phyloP scores from a whole-genome alignment of 2,888 invertebrate species.

The Epinotia demarniana region DNA sequence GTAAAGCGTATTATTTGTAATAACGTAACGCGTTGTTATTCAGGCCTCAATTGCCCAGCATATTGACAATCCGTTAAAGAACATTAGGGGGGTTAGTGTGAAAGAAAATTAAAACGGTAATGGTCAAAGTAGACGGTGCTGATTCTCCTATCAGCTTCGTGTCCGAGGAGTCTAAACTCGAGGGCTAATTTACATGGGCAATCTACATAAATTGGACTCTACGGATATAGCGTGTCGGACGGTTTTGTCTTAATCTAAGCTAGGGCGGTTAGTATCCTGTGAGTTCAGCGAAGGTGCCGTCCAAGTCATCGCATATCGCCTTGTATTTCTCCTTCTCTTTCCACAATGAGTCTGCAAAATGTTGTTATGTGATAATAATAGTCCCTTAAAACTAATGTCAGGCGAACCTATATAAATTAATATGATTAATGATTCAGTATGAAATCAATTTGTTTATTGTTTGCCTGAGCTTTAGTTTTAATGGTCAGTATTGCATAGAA shows the following conservation, averaged over 20 bases:
- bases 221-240: slow-evolving; percentile 60
- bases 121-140: slow-evolving; percentile 28
- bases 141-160: slow-evolving; percentile 39
- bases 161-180: slow-evolving; percentile 31
- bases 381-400: slow-evolving; percentile 48
- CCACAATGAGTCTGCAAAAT: slow-evolving; percentile 92
- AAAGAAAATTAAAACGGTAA: slow-evolving; percentile 52
- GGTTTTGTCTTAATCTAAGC: slow-evolving; percentile 75
- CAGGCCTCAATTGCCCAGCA: not conserved
- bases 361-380: slow-evolving; percentile 71
- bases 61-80: slow-evolving; percentile 64
- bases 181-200: slow-evolving; percentile 41
- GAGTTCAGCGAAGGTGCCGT: slow-evolving; percentile 98
- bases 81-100: slow-evolving; percentile 58
- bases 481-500: not conserved
- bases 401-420: slow-evolving; percentile 23
- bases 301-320: slow-evolving; percentile 98
- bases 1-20: not conserved
- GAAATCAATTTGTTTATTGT: not conserved
- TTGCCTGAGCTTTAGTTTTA: slow-evolving; percentile 19
- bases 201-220: slow-evolving; percentile 59
- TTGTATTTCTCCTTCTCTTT: slow-evolving; percentile 97
- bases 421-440: not conserved
- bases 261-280: slow-evolving; percentile 94
- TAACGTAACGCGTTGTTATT: not conserved